phyloP scores from a whole-genome alignment of 2,797 vertebrate species.

The Neomorphus geoffroyi region DNA sequence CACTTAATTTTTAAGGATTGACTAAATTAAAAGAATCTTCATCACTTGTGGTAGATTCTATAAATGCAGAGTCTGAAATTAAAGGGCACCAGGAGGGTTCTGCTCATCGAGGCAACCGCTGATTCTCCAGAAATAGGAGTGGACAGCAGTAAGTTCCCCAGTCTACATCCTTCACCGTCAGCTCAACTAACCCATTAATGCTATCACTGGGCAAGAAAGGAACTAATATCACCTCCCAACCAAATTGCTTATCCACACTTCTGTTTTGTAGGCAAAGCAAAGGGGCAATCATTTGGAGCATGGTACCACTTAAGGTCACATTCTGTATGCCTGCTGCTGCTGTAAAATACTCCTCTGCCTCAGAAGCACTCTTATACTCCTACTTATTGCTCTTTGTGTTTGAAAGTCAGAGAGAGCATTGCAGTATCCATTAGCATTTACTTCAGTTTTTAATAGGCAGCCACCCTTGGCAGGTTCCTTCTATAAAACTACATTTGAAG shows the following conservation, averaged over 20 bases:
- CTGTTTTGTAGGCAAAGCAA: not conserved
- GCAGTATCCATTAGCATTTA: not conserved
- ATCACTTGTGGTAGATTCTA: not conserved
- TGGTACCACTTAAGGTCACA: not conserved
- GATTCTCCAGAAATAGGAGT: not conserved
- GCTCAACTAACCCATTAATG: not conserved
- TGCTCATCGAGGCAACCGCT: not conserved
- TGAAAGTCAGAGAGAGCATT: not conserved
- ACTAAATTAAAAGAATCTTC: not conserved
- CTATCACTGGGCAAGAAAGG: not conserved
- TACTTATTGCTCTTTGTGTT: not conserved
- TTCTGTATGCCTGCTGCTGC: not conserved
- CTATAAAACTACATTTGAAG: too few relatives aligned
- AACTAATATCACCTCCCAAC: not conserved
- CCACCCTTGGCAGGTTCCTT: too few relatives aligned
- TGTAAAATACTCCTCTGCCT: not conserved
- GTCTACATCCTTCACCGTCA: not conserved
- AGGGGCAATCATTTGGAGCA: not conserved
- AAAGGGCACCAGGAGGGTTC: not conserved
- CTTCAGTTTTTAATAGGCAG: not conserved
- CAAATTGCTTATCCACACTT: not conserved
- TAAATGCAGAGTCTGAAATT: not conserved
- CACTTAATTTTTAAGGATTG: not conserved
- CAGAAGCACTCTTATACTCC: not conserved
- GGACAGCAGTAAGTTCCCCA: not conserved